phyloP scores from a whole-genome alignment of 2,888 invertebrate species.

The Microdon myrmicae region DNA sequence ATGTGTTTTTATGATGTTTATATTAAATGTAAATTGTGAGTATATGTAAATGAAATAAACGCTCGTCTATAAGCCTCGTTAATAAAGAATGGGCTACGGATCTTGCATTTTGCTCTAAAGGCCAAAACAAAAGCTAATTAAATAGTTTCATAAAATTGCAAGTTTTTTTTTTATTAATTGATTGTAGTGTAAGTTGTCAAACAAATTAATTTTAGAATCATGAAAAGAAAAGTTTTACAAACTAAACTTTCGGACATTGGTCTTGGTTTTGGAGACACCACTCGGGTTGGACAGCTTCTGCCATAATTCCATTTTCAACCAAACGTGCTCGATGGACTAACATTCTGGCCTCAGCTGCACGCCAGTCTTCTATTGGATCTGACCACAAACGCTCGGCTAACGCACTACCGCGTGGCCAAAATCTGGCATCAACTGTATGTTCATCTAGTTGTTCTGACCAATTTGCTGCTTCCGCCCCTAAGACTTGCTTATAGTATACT shows the following conservation, averaged over 20 bases:
- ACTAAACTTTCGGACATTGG: slow-evolving; percentile 67
- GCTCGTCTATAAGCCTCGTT: too few species aligned
- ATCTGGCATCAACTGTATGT: slow-evolving; percentile 71
- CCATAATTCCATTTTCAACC: slow-evolving; percentile 70
- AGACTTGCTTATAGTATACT: slow-evolving; percentile 66
- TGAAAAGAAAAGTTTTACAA: too few species aligned
- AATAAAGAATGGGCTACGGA: too few species aligned
- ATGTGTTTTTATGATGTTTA: too few species aligned
- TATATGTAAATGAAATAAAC: too few species aligned
- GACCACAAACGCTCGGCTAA: slow-evolving; percentile 83
- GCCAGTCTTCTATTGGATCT: slow-evolving; percentile 74
- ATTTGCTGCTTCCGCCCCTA: slow-evolving; percentile 79
- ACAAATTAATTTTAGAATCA: too few species aligned
- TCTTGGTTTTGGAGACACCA: slow-evolving; percentile 85
- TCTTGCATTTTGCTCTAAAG: too few species aligned
- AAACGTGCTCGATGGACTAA: slow-evolving; percentile 73
- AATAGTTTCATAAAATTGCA: too few species aligned
- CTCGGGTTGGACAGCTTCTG: slow-evolving; percentile 80
- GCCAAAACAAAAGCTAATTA: too few species aligned
- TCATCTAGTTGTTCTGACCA: slow-evolving; percentile 84
- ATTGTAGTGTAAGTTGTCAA: too few species aligned
- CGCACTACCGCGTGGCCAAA: slow-evolving; percentile 85
- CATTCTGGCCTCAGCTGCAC: slow-evolving; percentile 75
- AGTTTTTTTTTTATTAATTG: too few species aligned
- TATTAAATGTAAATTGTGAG: too few species aligned